Percentiles rank a stretch among this genome's conserved stretches.
Conservation (phyloP, 1,140 invertebrate species). For the Cylas formicarius region DNA sequence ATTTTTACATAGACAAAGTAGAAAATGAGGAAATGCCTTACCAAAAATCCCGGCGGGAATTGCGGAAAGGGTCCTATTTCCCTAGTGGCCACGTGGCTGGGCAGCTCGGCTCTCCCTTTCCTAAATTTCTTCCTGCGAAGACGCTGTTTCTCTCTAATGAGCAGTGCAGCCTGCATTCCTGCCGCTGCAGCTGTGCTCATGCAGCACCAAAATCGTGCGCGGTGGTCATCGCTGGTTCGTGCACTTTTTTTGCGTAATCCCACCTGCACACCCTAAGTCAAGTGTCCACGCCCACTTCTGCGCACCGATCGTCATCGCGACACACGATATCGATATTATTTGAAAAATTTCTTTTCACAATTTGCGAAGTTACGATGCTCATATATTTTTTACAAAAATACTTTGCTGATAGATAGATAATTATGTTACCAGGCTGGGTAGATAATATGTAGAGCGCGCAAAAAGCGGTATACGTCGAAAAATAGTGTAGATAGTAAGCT, state of each 20-base stretch:
- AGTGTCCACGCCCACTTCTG: too few species aligned
- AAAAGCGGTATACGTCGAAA: too few species aligned
- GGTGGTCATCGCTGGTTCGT: neutral
- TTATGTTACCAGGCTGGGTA: too few species aligned
- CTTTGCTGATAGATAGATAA: too few species aligned
- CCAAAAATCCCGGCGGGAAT: constrained; percentile 58
- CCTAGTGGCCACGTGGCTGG: constrained; percentile 77
- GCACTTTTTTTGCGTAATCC: too few species aligned
- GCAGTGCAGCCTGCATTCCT: constrained; percentile 83
- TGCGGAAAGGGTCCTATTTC: constrained; percentile 75
- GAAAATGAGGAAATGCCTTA: constrained; percentile 22
- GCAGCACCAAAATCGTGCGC: constrained; percentile 22
- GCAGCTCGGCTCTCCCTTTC: constrained; percentile 63
- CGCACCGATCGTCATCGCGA: constrained; percentile 4
- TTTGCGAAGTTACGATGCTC: too few species aligned
- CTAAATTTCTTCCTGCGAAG: constrained; percentile 67
- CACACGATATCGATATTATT: too few species aligned
- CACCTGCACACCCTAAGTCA: neutral
- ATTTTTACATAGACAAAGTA: neutral
- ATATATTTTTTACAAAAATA: too few species aligned
- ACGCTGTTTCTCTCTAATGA: constrained; percentile 79
- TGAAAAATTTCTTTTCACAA: too few species aligned
- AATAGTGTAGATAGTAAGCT: too few species aligned
- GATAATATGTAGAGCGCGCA: too few species aligned
- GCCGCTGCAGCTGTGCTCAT: constrained; percentile 50